A percentile compares a stretch with the other conserved stretches of the same genome.
Conservation (phyloP, 2,113 vertebrate species). For the Poeciliopsis prolifica region DNA sequence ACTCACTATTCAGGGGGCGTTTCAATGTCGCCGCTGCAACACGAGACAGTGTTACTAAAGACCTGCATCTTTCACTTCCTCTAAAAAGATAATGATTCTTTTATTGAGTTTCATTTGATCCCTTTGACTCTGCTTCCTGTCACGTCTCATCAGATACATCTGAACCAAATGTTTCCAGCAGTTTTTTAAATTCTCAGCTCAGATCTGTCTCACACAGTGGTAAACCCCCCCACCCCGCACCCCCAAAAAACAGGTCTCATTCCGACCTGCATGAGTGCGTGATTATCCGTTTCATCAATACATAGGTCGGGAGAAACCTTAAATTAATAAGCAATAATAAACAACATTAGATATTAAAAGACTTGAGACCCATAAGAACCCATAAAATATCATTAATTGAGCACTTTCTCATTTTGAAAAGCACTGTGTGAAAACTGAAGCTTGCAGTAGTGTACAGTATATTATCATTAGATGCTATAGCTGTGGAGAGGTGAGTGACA, state of each 20-base stretch:
- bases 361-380: background rate
- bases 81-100: conserved; percentile 63
- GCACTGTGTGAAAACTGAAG: too few species aligned
- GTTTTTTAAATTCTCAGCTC: conserved; percentile 28
- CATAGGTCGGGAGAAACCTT: background rate
- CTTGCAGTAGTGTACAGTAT: too few species aligned
- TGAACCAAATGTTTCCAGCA: conserved; percentile 21
- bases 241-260: background rate
- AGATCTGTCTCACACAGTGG: conserved; percentile 12
- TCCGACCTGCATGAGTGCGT: background rate
- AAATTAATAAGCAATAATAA: background rate
- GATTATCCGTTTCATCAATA: background rate
- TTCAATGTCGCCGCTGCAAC: conserved; percentile 52
- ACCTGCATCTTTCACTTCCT: conserved; percentile 60
- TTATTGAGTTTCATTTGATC: conserved; percentile 53
- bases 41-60: conserved; percentile 45
- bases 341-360: background rate
- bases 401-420: background rate
- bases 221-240: too few species aligned
- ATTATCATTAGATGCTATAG: too few species aligned
- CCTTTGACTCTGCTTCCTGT: conserved; percentile 34
- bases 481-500: too few species aligned
- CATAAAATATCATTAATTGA: background rate
- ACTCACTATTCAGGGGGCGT: conserved; percentile 61
- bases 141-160: conserved; percentile 34